A percentile compares a stretch with the other conserved stretches of the same genome.
phyloP scores from a whole-genome alignment of 1,140 invertebrate genomes.

The Papilio polytes region DNA sequence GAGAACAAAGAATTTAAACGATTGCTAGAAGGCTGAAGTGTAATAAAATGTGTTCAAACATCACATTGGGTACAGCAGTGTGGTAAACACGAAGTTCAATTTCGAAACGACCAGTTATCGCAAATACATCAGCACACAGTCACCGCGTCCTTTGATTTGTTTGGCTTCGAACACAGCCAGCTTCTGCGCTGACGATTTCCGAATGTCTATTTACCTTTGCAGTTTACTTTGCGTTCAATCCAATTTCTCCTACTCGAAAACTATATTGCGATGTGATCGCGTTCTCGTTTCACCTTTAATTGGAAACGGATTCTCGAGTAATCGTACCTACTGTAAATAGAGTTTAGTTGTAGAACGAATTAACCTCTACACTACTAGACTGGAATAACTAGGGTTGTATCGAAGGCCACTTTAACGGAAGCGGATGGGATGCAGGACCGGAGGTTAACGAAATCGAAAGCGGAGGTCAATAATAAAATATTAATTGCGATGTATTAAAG shows the following conservation, averaged over 20 bases:
- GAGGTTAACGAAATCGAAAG: no score
- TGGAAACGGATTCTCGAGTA: neutral
- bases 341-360: neutral
- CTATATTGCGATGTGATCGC: slow-evolving; percentile 1
- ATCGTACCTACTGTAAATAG: neutral
- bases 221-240: slow-evolving; percentile 21
- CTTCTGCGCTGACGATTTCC: neutral
- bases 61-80: neutral
- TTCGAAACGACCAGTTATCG: neutral
- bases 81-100: neutral
- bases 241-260: slow-evolving; percentile 6
- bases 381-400: no score
- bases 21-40: neutral
- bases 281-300: slow-evolving; percentile 8
- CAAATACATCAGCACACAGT: slow-evolving; percentile 9
- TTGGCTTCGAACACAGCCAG: slow-evolving; percentile 9
- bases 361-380: neutral
- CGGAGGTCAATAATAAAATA: no score
- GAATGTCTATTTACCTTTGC: slow-evolving; percentile 18
- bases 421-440: no score
- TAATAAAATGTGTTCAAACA: neutral
- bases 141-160: slow-evolving; percentile 1
- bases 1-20: neutral
- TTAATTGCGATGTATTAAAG: no score
- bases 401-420: no score